Conservation (phyloP, 2,113 vertebrate species). For the Pampusana beccarii region DNA sequence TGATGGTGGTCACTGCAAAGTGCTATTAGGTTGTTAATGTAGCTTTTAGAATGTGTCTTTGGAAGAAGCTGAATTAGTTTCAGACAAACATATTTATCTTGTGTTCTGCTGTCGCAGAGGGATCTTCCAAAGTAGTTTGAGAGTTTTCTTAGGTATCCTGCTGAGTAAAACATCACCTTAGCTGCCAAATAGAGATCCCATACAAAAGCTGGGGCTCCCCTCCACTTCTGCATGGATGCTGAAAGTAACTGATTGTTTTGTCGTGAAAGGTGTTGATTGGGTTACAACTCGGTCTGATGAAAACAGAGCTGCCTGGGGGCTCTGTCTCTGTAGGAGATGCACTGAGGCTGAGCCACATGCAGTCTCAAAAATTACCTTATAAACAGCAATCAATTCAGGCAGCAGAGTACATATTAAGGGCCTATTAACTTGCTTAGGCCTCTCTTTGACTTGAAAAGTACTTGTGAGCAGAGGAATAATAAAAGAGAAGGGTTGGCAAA, state of each 20-base stretch:
- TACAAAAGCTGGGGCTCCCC: slow-evolving; percentile 58
- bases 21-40: slow-evolving; percentile 19
- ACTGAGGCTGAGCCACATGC: slow-evolving; percentile 66
- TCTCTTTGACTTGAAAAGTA: slow-evolving; percentile 70
- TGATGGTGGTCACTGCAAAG: not conserved
- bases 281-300: slow-evolving; percentile 75
- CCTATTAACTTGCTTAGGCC: slow-evolving; percentile 71
- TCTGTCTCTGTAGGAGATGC: slow-evolving; percentile 75
- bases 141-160: slow-evolving; percentile 31
- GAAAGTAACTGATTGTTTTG: slow-evolving; percentile 69
- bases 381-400: slow-evolving; percentile 73
- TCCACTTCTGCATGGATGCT: slow-evolving; percentile 1
- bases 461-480: slow-evolving; percentile 62
- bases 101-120: slow-evolving; percentile 30
- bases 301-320: slow-evolving; percentile 80
- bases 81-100: slow-evolving; percentile 64
- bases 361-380: slow-evolving; percentile 70
- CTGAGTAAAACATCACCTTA: slow-evolving; percentile 63
- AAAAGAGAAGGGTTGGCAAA: slow-evolving; percentile 73
- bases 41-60: not conserved
- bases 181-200: slow-evolving; percentile 68
- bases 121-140: slow-evolving; percentile 45
- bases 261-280: slow-evolving; percentile 72
- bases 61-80: slow-evolving; percentile 47
- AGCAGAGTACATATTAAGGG: slow-evolving; percentile 52